These are phyloP conservation scores for Leucosticte australis DNA, from an alignment of 2,113 vertebrate genomes.

Conservation along the genomic window DNA sequence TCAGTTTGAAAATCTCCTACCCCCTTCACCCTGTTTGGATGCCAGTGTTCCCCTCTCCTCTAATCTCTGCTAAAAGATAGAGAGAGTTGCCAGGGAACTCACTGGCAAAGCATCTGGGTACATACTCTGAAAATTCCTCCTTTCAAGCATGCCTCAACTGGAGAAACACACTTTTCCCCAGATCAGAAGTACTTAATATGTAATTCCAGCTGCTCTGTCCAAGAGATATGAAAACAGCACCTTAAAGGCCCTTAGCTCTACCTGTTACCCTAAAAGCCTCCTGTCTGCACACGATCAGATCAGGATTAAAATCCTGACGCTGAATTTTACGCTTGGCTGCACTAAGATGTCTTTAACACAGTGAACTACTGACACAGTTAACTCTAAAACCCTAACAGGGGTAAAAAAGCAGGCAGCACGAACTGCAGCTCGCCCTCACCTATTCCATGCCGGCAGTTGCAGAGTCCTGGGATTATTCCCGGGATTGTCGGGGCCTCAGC, in stretches of 20 bases:
- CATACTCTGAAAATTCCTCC: not conserved
- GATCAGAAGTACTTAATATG: not conserved
- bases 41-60: not conserved
- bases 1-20: not conserved
- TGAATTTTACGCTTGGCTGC: not conserved
- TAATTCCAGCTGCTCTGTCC: not conserved
- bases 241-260: not conserved
- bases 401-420: not conserved
- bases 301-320: not conserved
- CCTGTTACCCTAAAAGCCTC: not conserved
- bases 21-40: not conserved
- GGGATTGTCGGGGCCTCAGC: not conserved
- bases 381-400: not conserved
- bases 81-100: not conserved
- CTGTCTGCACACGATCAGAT: not conserved
- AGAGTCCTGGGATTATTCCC: not conserved
- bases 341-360: not conserved
- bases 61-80: not conserved
- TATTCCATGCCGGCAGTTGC: not conserved
- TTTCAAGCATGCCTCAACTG: conserved; percentile 2
- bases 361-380: not conserved
- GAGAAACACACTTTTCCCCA: not conserved
- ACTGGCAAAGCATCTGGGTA: not conserved
- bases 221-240: not conserved
- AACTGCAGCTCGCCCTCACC: conserved; percentile 1